These are phyloP conservation scores for Lophius americanus DNA, from an alignment of 2,797 vertebrate genomes.

Conservation along the genomic window DNA sequence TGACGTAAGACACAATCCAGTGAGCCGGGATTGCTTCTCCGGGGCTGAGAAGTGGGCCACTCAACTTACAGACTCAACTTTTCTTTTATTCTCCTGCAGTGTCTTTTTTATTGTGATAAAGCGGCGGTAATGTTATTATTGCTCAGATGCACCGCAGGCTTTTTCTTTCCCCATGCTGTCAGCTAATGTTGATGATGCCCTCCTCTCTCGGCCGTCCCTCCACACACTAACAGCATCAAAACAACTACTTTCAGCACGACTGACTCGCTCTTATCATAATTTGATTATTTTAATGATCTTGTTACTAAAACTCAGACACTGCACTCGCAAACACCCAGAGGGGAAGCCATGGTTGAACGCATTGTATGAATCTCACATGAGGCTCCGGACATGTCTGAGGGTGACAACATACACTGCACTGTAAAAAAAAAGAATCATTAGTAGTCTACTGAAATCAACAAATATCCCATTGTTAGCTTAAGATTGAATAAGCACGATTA, in stretches of 20 bases:
- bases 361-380: constrained; percentile 77
- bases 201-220: constrained; percentile 49
- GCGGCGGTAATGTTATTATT: constrained; percentile 69
- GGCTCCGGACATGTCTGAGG: constrained; percentile 66
- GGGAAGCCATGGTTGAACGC: constrained; percentile 73
- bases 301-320: constrained; percentile 75
- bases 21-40: constrained; percentile 52
- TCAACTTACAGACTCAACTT: constrained; percentile 56
- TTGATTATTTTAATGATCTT: constrained; percentile 89
- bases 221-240: constrained; percentile 70
- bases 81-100: constrained; percentile 52
- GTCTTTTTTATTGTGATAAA: constrained; percentile 68
- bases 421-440: too few relatives aligned
- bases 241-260: constrained; percentile 78
- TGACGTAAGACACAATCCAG: constrained; percentile 51
- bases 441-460: too few relatives aligned
- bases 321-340: constrained; percentile 68
- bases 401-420: constrained; percentile 58
- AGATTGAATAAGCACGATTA: too few relatives aligned
- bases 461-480: too few relatives aligned
- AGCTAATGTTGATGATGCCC: constrained; percentile 75
- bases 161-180: constrained; percentile 64
- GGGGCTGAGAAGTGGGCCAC: constrained; percentile 62
- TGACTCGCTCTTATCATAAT: constrained; percentile 83
- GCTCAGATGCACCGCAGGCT: constrained; percentile 70